Evolutionary conservation across 2,888 invertebrate species (phyloP).

Genomic region (Eupithecia abbreviata): DNA sequence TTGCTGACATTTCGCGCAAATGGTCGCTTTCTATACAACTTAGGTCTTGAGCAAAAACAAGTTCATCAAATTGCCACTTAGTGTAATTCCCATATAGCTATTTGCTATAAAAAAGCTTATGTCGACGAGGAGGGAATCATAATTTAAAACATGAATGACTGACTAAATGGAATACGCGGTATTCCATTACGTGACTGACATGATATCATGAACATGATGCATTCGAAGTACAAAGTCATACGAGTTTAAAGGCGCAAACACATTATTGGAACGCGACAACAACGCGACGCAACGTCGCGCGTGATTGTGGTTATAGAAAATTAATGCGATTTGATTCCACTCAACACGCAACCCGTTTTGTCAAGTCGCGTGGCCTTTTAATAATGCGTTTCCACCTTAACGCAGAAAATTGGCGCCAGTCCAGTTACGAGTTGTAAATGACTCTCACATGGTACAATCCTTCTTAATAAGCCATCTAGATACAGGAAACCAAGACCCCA

Average conservation of each 20-base stretch:
- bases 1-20: background rate
- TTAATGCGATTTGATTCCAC: background rate
- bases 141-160: background rate
- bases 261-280: background rate
- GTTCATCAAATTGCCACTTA: background rate
- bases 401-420: conserved; percentile 21
- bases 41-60: background rate
- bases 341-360: background rate
- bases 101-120: background rate
- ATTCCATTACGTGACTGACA: conserved; percentile 3
- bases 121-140: background rate
- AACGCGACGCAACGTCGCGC: background rate
- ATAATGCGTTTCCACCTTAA: background rate
- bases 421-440: conserved; percentile 9
- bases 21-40: background rate
- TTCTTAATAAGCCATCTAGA: background rate
- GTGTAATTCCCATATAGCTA: background rate
- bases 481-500: background rate
- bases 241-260: background rate
- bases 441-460: background rate
- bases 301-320: background rate
- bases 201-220: background rate
- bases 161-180: background rate
- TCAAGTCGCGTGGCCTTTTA: background rate
- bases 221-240: conserved; percentile 11